These are phyloP conservation scores for Ephydatia muelleri DNA, from an alignment of 37 sponge, comb jelly and placozoan genomes.

Conservation along the genomic window DNA sequence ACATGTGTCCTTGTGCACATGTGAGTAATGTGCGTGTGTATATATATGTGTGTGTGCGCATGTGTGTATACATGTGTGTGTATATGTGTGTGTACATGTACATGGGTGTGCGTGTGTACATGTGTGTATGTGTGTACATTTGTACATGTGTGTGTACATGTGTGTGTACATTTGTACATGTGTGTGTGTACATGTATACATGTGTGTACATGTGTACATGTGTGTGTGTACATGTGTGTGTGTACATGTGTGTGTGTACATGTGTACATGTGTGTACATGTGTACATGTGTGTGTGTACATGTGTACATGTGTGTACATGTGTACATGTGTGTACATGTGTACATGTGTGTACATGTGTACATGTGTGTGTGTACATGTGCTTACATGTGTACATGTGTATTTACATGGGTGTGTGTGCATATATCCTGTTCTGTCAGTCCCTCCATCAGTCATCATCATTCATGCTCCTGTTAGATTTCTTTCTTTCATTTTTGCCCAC, in stretches of 20 bases:
- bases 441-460: neutral
- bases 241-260: neutral
- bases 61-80: neutral
- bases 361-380: neutral
- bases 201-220: too few relatives aligned
- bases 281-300: neutral
- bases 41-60: too few relatives aligned
- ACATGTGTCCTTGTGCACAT: neutral
- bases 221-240: too few relatives aligned
- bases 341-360: neutral
- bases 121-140: neutral
- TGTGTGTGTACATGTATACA: too few relatives aligned
- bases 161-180: too few relatives aligned
- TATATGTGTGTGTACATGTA: neutral
- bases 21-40: neutral
- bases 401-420: too few relatives aligned
- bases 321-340: neutral
- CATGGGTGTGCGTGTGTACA: neutral
- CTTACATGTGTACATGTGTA: neutral
- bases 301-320: too few relatives aligned
- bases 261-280: neutral
- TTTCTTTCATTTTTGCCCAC: neutral
- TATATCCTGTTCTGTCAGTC: too few relatives aligned
- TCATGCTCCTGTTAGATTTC: neutral
- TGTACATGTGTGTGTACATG: too few relatives aligned